Evolutionary conservation across 1,140 invertebrate species (phyloP), one percentile per base, ranked within the genome.

Genomic region (Luehdorfia chinensis): DNA sequence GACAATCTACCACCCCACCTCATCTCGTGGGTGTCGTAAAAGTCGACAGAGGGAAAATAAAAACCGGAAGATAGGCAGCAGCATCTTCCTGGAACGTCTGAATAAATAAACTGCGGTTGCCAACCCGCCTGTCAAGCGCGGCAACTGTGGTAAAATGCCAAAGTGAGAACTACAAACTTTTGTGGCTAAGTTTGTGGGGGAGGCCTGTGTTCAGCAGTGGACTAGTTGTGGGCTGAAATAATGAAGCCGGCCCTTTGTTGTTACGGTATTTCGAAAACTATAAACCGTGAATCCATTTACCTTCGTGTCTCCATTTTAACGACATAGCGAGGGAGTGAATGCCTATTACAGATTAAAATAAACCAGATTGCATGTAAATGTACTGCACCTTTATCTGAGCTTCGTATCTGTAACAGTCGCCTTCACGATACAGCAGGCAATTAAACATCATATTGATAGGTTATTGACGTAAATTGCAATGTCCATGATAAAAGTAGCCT

Each of bases 361-460:
- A 28, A 43, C 39, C 16, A 28, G 39, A 43, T 43, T 16, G 18
- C 37, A 41, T 41, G 39, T 30, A 30, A 19, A 41, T 41, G 25
- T n/a, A 43, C 39, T 25, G 39, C 39, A 9, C 25, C 25, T 18
- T 43, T 43, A 43, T 43, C 39, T 16, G 4, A 5, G 8, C 13
- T 16, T 16, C 1, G 39, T 43, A 43, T 43, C 39, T 9, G 33
- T 1, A 36, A 36, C 33, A 43, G 39, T 43, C 30, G 23, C 36
- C 36, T 39, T 43, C 25, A 28, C 23, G 25, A 27, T 41, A 43
- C 39, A n/a, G 14, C 25, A 14, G 15, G 39, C 23, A 28, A 43
- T 43, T 43, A 43, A 43, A 43, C 39, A 43, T 43, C 39, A 43
- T 14, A 27, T 43, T 27, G 27, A 30, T 43, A 39, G 15, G 32